phyloP scores from a whole-genome alignment of 2,888 invertebrate species.

The Xylota sylvarum region DNA sequence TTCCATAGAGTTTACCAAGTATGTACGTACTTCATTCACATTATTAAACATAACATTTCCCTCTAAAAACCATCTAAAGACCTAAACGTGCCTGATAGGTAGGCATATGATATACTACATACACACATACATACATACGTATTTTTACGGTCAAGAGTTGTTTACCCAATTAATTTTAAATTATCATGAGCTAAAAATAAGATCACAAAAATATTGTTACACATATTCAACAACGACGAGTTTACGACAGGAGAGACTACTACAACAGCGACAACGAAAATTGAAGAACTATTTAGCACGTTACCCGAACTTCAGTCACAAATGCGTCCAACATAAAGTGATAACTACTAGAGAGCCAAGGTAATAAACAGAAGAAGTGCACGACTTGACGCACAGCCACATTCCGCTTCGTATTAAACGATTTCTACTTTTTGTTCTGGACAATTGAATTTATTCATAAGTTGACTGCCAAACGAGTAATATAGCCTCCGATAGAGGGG shows the following conservation, averaged over 20 bases:
- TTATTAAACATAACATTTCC: constrained; percentile 13
- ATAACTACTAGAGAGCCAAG: constrained; percentile 62
- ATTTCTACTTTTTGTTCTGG: constrained; percentile 67
- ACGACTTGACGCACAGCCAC: constrained; percentile 52
- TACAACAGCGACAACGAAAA: constrained; percentile 21
- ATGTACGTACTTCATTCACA: constrained; percentile 40
- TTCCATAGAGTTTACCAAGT: constrained; percentile 21
- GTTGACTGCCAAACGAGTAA: constrained; percentile 66
- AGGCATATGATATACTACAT: background rate
- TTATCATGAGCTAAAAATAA: constrained; percentile 55
- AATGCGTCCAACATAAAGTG: constrained; percentile 58
- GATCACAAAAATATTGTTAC: constrained; percentile 61
- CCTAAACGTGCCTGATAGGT: background rate
- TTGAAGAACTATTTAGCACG: constrained; percentile 72
- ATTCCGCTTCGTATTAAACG: constrained; percentile 44
- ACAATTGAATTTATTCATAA: constrained; percentile 68
- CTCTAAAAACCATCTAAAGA: constrained; percentile 19
- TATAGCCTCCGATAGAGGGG: constrained; percentile 57
- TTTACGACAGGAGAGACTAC: constrained; percentile 36
- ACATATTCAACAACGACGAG: constrained; percentile 64
- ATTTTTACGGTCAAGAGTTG: constrained; percentile 51
- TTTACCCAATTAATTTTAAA: constrained; percentile 68
- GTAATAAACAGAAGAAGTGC: constrained; percentile 68
- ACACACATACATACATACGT: constrained; percentile 5
- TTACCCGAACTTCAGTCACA: constrained; percentile 52